phyloP scores from a whole-genome alignment of 2,888 invertebrate species.

The Phlogophora meticulosa region DNA sequence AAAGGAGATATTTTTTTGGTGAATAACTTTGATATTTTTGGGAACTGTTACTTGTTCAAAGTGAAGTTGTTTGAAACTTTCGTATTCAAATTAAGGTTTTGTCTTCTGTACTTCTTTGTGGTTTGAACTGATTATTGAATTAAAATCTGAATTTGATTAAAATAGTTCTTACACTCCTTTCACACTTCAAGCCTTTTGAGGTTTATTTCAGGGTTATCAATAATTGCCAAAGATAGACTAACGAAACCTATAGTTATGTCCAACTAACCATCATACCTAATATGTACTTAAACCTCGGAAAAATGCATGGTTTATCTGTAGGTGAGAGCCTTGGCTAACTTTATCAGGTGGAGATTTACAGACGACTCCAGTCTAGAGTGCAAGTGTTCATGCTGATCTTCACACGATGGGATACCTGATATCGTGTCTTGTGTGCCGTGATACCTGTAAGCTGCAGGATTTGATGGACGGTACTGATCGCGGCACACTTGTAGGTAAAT shows the following conservation, averaged over 20 bases:
- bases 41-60: conserved; percentile 29
- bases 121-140: conserved; percentile 6
- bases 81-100: conserved; percentile 26
- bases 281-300: no score
- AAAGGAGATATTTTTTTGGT: conserved; percentile 59
- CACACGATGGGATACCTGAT: no score
- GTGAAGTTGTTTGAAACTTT: conserved; percentile 22
- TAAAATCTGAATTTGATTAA: neutral
- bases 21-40: conserved; percentile 28
- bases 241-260: conserved; percentile 1
- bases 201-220: neutral
- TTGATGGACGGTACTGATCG: no score
- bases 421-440: no score
- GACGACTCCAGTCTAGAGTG: no score
- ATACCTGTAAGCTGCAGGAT: no score
- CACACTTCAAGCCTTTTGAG: neutral
- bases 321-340: no score
- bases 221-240: neutral
- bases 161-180: neutral
- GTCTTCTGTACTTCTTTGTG: conserved; percentile 2
- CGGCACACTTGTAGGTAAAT: no score
- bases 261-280: no score
- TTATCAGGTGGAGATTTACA: no score
- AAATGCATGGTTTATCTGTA: no score
- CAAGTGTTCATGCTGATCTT: no score